Conservation (phyloP, 2,888 invertebrate species). For the Tipula helvola region DNA sequence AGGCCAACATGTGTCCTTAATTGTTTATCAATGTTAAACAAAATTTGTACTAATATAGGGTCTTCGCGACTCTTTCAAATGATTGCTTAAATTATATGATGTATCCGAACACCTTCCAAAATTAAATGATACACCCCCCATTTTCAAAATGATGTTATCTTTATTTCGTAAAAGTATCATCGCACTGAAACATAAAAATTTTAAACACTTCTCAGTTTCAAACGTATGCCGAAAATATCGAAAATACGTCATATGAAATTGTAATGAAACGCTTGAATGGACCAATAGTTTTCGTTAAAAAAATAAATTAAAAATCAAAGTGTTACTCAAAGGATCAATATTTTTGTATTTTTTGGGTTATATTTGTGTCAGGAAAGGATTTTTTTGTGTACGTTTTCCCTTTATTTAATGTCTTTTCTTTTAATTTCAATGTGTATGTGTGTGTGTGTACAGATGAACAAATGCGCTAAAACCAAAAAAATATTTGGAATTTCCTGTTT, state of each 20-base stretch:
- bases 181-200: background rate
- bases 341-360: background rate
- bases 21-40: no score
- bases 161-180: no score
- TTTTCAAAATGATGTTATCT: no score
- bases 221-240: background rate
- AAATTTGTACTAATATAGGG: no score
- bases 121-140: no score
- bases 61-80: no score
- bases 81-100: no score
- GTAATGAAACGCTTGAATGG: background rate
- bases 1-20: no score
- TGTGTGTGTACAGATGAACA: background rate
- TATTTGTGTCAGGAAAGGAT: background rate
- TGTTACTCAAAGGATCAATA: background rate
- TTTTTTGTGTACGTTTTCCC: background rate
- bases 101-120: no score
- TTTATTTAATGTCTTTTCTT: background rate
- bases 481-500: constrained; percentile 9
- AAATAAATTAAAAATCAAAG: background rate
- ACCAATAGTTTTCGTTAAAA: background rate
- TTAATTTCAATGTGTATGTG: background rate
- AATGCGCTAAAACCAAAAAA: constrained; percentile 6
- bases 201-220: background rate
- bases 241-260: background rate